Base-by-base conservation (phyloP, 1,140 invertebrate species). In the Eumaeus atala region DNA sequence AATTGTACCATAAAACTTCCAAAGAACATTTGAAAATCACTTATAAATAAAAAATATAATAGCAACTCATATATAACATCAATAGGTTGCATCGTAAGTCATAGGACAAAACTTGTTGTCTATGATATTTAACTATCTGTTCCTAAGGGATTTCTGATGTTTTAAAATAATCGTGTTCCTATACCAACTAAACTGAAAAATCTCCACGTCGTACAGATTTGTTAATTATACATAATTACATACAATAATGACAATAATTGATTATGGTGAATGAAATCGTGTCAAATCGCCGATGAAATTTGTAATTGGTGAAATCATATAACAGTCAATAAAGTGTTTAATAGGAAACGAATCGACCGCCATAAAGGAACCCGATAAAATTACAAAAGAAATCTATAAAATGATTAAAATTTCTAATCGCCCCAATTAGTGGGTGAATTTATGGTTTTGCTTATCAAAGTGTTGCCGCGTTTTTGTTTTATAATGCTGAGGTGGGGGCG, bases 361-460 rank as follows among this genome's bases (percentile, higher is more conserved):
- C 70, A 64, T 72, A 78, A 80, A 79, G 82, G 72, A 28, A 67
- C 60, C 59, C 81, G 79, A 81, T 84, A 82, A 78, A 73, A 78
- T 77, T 84, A 84, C 77, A 82, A 83, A 81, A 83, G 78, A 76
- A 82, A 82, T 79, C 76, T 69, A 83, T 81, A 83, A 81, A 84
- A 81, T 82, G 68, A 77, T 84, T 79, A 79, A 77, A 77, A 73
- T 79, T 78, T 81, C 74, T 81, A 83, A 83, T 80, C 70, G 72
- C 56, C 65, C 79, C 81, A 84, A 84, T 84, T 84, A 84, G 67
- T 62, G 59, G 50, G 51, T 70, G 70, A 62, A 76, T 84, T 84
- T 83, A 84, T 81, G 66, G 76, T 78, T 68, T 71, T 70, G 70
- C 72, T 77, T 80, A 76, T 76, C 73, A 77, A 66, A 65, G 21